Evolutionary conservation across 2,888 invertebrate species (phyloP).

Genomic region (Lycophotia porphyrea): DNA sequence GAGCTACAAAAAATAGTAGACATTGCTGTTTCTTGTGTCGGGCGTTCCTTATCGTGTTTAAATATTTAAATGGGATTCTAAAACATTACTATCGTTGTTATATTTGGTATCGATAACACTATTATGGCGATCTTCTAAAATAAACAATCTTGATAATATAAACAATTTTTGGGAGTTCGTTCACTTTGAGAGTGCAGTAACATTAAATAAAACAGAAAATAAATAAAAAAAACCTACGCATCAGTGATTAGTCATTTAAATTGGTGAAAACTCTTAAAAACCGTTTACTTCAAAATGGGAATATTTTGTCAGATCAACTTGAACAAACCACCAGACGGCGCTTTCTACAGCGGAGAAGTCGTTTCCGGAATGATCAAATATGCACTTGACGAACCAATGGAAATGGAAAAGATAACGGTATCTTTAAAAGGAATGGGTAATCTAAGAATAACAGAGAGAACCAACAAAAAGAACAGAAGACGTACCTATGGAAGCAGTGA

Average conservation of each 20-base stretch:
- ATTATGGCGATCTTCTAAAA: background rate
- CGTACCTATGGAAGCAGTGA: constrained; percentile 22
- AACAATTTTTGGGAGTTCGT: background rate
- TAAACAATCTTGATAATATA: background rate
- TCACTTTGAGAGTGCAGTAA: constrained; percentile 2
- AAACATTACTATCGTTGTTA: background rate
- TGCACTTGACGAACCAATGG: constrained; percentile 68
- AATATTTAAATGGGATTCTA: background rate
- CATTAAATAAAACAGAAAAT: background rate
- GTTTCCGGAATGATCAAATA: constrained; percentile 73
- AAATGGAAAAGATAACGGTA: constrained; percentile 64
- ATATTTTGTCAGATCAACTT: constrained; percentile 72
- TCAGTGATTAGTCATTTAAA: background rate
- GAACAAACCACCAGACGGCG: constrained; percentile 66
- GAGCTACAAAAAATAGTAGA: background rate
- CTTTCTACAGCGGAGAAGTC: constrained; percentile 66
- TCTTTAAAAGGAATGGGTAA: constrained; percentile 51
- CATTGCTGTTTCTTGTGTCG: background rate
- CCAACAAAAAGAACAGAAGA: constrained; percentile 23
- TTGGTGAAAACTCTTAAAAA: background rate
- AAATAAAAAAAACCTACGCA: background rate
- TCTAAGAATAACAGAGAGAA: constrained; percentile 33
- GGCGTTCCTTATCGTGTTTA: background rate
- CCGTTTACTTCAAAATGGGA: constrained; percentile 65
- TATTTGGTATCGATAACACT: constrained; percentile 23